Conservation (phyloP, 2,888 invertebrate species). For the Stenchaetothrips biformis region DNA sequence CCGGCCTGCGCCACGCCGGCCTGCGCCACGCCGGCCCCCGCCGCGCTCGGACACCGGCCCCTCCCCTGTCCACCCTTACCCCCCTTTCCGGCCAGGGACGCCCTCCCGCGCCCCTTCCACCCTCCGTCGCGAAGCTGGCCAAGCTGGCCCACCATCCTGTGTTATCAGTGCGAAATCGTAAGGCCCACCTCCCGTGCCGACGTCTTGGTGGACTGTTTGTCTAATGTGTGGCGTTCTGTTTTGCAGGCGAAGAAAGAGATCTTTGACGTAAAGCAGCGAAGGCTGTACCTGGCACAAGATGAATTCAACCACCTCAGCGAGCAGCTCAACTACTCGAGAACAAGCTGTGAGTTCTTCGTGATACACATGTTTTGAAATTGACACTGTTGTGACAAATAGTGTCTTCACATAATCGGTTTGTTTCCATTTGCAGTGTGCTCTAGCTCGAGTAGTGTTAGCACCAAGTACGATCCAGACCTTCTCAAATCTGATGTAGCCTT, state of each 20-base stretch:
- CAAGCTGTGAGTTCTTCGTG: conserved; percentile 71
- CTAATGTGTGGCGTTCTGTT: conserved; percentile 33
- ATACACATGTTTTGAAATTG: neutral
- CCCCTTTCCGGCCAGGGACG: neutral
- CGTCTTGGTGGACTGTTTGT: neutral
- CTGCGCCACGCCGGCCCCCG: conserved; percentile 40
- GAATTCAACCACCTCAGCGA: conserved; percentile 90
- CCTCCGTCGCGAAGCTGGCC: conserved; percentile 26
- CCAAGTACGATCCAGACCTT: conserved; percentile 91
- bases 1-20: conserved; percentile 39
- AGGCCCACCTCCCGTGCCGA: conserved; percentile 36
- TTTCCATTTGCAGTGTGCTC: conserved; percentile 66
- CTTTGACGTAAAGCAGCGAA: conserved; percentile 90
- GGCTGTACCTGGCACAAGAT: conserved; percentile 88
- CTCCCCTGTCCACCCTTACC: no score
- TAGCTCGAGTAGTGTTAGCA: conserved; percentile 79
- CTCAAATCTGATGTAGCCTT: conserved; percentile 86
- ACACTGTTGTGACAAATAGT: neutral
- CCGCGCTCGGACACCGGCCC: conserved; percentile 35
- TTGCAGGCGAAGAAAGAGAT: conserved; percentile 92
- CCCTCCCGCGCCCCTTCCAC: neutral
- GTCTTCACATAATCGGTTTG: neutral
- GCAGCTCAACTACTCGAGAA: conserved; percentile 81
- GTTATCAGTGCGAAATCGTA: conserved; percentile 48
- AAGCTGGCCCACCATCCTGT: conserved; percentile 44